phyloP scores from a whole-genome alignment of 2,797 vertebrate genomes.

The Chloroceryle amazona region DNA sequence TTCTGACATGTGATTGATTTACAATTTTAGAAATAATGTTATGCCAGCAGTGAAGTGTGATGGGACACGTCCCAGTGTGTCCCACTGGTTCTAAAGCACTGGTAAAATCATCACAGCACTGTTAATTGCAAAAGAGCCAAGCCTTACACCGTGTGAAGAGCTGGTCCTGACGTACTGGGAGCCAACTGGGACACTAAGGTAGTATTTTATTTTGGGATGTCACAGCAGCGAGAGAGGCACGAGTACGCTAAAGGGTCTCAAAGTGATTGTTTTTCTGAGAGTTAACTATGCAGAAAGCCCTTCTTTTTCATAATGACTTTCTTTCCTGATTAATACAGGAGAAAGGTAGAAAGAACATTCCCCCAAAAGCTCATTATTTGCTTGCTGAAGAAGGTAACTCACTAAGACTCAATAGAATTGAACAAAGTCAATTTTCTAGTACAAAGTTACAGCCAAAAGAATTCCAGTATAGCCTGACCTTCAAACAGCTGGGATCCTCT shows the following conservation, averaged over 20 bases:
- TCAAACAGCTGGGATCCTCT: neutral
- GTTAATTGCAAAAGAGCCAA: neutral
- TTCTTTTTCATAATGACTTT: neutral
- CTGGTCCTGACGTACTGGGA: neutral
- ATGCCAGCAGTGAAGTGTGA: conserved; percentile 15
- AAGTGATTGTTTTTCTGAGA: neutral
- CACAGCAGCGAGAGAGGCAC: neutral
- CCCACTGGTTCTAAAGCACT: neutral
- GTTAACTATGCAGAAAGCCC: neutral
- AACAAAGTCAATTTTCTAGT: neutral
- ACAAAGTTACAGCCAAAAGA: neutral
- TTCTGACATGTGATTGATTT: conserved; percentile 53
- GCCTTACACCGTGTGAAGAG: neutral
- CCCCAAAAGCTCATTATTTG: neutral
- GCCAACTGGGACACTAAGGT: neutral
- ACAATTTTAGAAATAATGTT: conserved; percentile 55
- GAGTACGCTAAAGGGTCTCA: neutral
- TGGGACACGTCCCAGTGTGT: neutral
- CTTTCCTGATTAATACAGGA: neutral
- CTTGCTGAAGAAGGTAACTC: neutral
- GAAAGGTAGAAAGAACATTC: neutral
- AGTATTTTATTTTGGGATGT: conserved; percentile 3
- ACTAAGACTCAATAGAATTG: neutral
- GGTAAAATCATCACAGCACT: neutral
- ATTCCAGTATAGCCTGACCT: neutral